A percentile compares a stretch with the other conserved stretches of the same genome.
These are phyloP conservation scores for Sphecodes monilicornis DNA, from an alignment of 2,888 invertebrate species.

Conservation along the genomic window DNA sequence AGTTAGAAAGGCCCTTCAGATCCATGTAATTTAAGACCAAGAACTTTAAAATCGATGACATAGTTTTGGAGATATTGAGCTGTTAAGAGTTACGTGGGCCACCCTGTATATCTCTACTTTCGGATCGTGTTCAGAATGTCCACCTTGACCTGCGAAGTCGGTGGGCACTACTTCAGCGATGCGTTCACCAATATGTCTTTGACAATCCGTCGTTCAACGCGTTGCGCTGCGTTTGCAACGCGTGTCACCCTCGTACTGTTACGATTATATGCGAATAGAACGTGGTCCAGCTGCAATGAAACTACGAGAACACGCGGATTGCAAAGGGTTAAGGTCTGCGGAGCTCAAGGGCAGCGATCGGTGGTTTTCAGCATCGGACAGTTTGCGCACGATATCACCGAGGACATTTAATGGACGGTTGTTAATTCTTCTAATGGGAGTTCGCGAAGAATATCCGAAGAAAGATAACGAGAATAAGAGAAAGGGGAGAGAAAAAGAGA, in stretches of 20 bases:
- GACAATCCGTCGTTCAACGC: background rate
- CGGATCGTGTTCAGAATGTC: background rate
- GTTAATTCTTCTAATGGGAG: background rate
- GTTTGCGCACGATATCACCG: slow-evolving; percentile 7
- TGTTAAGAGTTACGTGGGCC: no score
- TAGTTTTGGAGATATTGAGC: no score
- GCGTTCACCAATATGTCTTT: background rate
- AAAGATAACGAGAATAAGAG: background rate
- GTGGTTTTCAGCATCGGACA: background rate
- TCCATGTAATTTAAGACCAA: no score
- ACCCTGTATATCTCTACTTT: background rate
- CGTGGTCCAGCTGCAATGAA: background rate
- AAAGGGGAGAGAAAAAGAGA: background rate
- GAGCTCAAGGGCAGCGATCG: background rate
- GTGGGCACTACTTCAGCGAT: no score
- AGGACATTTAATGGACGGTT: slow-evolving; percentile 16
- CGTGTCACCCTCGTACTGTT: no score
- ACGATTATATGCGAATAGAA: background rate
- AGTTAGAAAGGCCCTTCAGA: no score
- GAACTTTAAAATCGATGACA: no score
- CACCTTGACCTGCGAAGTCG: background rate
- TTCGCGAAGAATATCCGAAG: background rate
- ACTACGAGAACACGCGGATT: background rate
- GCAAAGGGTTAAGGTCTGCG: slow-evolving; percentile 8
- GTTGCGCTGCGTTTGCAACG: no score